Conservation (phyloP, 2,888 invertebrate genomes). For the Platycheirus rosarum region DNA sequence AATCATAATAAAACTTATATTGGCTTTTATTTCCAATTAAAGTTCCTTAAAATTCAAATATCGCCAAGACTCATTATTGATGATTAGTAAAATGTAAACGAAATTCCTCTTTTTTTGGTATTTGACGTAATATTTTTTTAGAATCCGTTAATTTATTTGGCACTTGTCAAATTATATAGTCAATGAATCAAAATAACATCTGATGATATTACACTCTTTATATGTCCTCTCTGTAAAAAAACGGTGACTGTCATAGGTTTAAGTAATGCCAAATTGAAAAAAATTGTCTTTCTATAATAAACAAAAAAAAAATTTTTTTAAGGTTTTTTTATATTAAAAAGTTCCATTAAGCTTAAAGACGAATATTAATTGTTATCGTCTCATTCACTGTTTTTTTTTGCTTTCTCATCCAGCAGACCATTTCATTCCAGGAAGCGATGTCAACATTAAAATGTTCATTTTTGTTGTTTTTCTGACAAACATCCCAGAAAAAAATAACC, state of each 20-base stretch:
- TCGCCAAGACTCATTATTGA: not conserved
- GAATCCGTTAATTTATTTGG: no score
- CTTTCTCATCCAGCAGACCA: conserved; percentile 26
- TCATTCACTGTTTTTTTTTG: conserved; percentile 23
- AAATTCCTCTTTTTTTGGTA: no score
- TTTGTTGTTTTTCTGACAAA: conserved; percentile 10
- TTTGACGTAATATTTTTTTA: no score
- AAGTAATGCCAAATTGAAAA: conserved; percentile 18
- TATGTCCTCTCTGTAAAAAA: no score
- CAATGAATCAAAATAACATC: no score
- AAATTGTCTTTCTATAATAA: conserved; percentile 1
- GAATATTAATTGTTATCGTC: conserved; percentile 29
- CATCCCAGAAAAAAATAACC: conserved; percentile 18
- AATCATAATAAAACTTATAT: conserved; percentile 59
- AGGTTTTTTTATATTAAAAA: conserved; percentile 27
- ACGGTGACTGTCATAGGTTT: no score
- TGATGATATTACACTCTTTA: no score
- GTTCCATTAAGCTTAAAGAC: conserved; percentile 31
- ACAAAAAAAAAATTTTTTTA: not conserved
- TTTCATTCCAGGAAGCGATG: conserved; percentile 68
- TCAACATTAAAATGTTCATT: conserved; percentile 48
- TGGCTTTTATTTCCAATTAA: conserved; percentile 58
- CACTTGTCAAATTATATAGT: no score
- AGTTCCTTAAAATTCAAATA: conserved; percentile 28
- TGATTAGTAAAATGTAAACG: no score